Conservation (phyloP, 1,140 invertebrate species). For the Drosophila truncata region DNA sequence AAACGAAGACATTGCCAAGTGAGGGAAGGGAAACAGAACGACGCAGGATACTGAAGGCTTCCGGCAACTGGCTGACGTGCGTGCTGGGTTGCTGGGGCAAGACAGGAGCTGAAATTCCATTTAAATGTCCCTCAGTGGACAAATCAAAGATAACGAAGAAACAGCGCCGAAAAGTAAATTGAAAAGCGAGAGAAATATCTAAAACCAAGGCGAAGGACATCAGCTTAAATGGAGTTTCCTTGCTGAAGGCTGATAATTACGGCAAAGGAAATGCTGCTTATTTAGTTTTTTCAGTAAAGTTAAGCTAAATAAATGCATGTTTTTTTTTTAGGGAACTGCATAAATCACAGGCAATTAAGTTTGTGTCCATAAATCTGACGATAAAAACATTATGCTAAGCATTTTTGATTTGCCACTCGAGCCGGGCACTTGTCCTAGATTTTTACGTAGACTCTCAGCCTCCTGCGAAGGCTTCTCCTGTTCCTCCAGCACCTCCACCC, state of each 20-base stretch:
- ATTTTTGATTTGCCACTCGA: conserved; percentile 39
- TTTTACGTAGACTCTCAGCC: conserved; percentile 25
- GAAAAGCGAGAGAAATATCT: conserved; percentile 27
- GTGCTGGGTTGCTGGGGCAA: conserved; percentile 7
- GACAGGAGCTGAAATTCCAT: conserved; percentile 55
- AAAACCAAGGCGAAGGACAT: neutral
- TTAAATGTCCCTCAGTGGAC: conserved; percentile 79
- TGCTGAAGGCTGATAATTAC: neutral
- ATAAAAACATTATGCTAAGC: conserved; percentile 21
- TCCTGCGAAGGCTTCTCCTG: neutral
- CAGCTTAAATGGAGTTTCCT: neutral
- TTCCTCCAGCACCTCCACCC: neutral
- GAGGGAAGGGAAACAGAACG: neutral
- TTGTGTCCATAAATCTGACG: conserved; percentile 28
- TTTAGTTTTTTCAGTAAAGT: neutral
- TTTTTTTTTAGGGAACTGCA: neutral
- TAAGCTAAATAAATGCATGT: neutral
- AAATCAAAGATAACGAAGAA: conserved; percentile 75
- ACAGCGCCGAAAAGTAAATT: conserved; percentile 53
- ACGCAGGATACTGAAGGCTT: conserved; percentile 50
- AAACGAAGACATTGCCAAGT: conserved; percentile 17
- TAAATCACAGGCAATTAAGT: conserved; percentile 18
- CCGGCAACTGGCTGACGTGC: conserved; percentile 33
- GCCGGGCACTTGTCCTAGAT: conserved; percentile 19
- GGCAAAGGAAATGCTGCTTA: neutral